Evolutionary conservation across 2,888 invertebrate genomes (phyloP), one percentile per base, ranked within the genome.

Genomic region (Parapristionchus giblindavisi): DNA sequence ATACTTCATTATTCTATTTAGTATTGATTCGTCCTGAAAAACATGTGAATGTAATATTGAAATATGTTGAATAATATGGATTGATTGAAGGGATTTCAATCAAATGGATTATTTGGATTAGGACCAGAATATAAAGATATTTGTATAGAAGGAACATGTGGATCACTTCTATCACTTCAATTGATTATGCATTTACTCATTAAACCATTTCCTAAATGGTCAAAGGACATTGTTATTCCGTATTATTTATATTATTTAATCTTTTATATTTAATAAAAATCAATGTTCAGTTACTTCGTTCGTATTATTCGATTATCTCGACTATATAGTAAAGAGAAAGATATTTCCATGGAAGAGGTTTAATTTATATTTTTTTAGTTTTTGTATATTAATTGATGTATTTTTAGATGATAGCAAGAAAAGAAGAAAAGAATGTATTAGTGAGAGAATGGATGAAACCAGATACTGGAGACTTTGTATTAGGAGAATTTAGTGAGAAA

Each of bases 401-500:
- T 27, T 65, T 11, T 54, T 1, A 71, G 70, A 54, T 71, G 56
- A 24, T 54, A 1, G 43, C 34, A 14, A 27, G 40, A 56, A 40
- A 56, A 38, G 54, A 80, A 54, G 79, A 79, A 54, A 76, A 79
- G 38, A 81, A 79, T 76, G 77, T 80, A 74, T 71, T 90, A 17
- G 87, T 89, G 71, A 79, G 79, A 43, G 90, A 90, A 78, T 81
- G 85, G 75, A 78, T 85, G 40, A 90, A 90, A 78, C 89, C 89
- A 3, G 78, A 81, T 8, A 86, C 89, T 0, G 89, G 88, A 17
- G 89, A 90, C 79, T 90, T 90, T 78, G 89, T 90, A 0, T 82
- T 89, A 8, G 85, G 86, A 63, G 90, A 90, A 82, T 90, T 89
- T 83, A 89, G 88, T 51, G 90, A 90, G 83, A 90, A 90, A 81